Evolutionary conservation across 2,113 vertebrate species (phyloP).

Genomic region (Trogon melanurus): DNA sequence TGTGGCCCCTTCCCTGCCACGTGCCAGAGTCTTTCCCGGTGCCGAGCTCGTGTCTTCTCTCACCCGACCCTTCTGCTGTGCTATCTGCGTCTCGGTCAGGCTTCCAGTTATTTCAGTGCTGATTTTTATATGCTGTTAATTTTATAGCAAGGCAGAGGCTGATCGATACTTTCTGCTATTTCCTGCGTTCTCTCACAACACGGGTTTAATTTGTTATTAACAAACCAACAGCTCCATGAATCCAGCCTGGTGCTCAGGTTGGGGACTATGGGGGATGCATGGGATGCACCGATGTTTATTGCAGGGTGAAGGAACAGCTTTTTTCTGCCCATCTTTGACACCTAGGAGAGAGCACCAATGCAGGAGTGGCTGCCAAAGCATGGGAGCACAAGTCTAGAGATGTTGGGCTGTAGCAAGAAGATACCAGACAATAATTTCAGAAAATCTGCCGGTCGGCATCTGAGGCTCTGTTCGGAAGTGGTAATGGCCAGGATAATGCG

Average conservation of each 20-base stretch:
- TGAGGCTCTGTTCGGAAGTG: background rate
- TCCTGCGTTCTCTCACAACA: background rate
- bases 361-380: background rate
- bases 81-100: background rate
- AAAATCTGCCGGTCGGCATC: background rate
- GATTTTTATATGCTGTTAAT: background rate
- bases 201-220: background rate
- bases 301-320: background rate
- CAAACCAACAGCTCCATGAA: background rate
- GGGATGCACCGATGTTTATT: accelerated
- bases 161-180: background rate
- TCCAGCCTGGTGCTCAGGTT: background rate
- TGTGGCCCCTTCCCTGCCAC: background rate
- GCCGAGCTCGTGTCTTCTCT: background rate
- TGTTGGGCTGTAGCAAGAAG: background rate
- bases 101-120: background rate
- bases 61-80: background rate
- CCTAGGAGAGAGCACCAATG: background rate
- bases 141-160: background rate
- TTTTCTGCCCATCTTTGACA: background rate
- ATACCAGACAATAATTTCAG: background rate
- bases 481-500: background rate
- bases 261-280: background rate
- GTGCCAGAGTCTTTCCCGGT: background rate
- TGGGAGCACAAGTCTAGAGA: background rate